Evolutionary conservation across 2,888 invertebrate species (phyloP).

Genomic region (Ceratothoa steindachneri): DNA sequence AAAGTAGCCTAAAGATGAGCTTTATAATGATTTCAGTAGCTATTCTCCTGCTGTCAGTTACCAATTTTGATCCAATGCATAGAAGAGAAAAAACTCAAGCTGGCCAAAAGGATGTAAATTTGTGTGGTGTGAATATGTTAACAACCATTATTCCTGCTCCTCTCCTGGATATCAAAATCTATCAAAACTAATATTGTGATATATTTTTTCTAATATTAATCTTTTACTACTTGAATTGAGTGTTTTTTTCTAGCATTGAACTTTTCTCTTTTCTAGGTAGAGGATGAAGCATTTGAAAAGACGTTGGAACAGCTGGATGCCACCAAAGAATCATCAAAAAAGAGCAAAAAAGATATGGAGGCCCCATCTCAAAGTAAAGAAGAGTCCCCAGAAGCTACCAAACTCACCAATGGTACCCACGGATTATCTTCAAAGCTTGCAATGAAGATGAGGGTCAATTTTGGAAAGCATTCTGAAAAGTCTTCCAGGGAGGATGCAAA

Average conservation of each 20-base stretch:
- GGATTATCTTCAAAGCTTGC: background rate
- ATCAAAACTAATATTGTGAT: background rate
- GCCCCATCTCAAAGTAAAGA: no score
- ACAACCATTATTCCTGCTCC: no score
- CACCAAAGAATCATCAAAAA: background rate
- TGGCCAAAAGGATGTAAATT: no score
- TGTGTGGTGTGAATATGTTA: no score
- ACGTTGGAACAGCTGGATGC: constrained; percentile 11
- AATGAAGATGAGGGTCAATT: background rate
- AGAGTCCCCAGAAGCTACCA: background rate
- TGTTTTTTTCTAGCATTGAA: background rate
- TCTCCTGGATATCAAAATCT: no score
- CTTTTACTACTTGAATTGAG: background rate
- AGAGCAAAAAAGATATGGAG: background rate
- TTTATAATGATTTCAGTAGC: no score
- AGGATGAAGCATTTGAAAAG: constrained; percentile 29
- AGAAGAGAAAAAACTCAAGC: no score
- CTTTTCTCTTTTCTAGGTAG: background rate
- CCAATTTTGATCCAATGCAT: no score
- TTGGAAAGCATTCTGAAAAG: background rate
- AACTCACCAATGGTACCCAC: background rate
- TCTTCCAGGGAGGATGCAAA: background rate
- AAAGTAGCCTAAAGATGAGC: no score
- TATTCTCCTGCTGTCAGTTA: no score
- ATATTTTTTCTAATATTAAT: background rate